A percentile compares a stretch with the other conserved stretches of the same genome.
Conservation (phyloP, 2,113 vertebrate species). For the Phalacrocorax pelagicus region DNA sequence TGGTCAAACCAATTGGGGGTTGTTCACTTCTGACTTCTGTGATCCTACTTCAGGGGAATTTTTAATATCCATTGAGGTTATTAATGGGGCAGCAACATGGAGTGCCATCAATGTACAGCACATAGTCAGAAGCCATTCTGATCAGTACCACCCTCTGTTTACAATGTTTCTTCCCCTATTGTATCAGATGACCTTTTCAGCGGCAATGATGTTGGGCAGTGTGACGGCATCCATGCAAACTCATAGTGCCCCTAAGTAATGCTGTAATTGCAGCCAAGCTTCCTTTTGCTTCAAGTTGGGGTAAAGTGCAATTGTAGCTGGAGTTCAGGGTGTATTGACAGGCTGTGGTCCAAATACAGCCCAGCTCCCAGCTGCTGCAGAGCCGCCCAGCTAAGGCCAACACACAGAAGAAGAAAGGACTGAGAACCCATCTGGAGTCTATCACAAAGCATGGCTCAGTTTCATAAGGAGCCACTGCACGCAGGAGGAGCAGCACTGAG, state of each 20-base stretch:
- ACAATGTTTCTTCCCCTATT: neutral
- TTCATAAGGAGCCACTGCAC: neutral
- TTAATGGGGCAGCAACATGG: neutral
- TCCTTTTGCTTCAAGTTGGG: neutral
- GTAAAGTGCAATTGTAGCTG: rapidly evolving
- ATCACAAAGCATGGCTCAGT: rapidly evolving
- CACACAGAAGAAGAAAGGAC: neutral
- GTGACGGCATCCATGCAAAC: neutral
- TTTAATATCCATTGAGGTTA: neutral
- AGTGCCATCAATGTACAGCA: neutral
- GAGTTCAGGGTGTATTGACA: neutral
- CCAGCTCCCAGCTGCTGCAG: neutral
- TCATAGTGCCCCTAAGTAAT: neutral
- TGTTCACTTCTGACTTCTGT: neutral
- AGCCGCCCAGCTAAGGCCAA: neutral
- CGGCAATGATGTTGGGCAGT: rapidly evolving
- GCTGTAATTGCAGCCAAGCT: neutral
- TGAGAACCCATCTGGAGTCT: neutral
- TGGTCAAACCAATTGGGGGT: neutral
- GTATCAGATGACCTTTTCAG: neutral
- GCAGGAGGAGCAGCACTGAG: neutral
- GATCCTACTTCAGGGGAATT: neutral
- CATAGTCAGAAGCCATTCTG: neutral
- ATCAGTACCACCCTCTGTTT: neutral
- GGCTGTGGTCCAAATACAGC: neutral